Evolutionary conservation across 1,140 invertebrate genomes (phyloP), one percentile per base, ranked within the genome.

Genomic region (Ostrea denselamellosa): DNA sequence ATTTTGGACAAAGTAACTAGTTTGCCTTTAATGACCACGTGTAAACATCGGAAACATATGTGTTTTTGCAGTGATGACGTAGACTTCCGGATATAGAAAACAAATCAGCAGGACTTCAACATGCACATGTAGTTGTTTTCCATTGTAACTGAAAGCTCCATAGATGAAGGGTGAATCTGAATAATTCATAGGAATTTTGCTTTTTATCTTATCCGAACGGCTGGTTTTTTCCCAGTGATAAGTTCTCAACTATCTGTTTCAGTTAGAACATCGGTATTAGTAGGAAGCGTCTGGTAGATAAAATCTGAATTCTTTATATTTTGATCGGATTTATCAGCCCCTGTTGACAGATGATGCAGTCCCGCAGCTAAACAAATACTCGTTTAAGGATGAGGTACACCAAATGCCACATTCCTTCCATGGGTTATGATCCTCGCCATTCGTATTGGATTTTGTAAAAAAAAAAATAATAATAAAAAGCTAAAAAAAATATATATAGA

Each of bases 331-430:
- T 77, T 77, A 77, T 77, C 68, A 77, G 68, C 9, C 68, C 34
- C 25, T 34, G 68, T 77, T 77, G 68, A 77, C 68, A 77, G 22
- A 77, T 77, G 68, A 77, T 77, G 68, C 68, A 25, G 68, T 77
- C 68, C 68, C 68, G 68, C 68, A 44, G 68, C 68, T 77, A 77
- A 77, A 77, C 68, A 77, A 77, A 77, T 77, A 77, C 28, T 77
- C 68, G 28, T 34, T 77, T 77, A 10, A 77, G 68, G 25, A 77
- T 77, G 68, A 77, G 68, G 68, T 77, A 77, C 68, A 77, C 22
- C 68, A 77, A 77, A 77, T 77, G 68, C 68, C 68, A 77, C 68
- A 77, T 77, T 77, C 68, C 68, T 77, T 25, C 68, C 22, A 28
- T 28, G 68, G 68, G 28, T 77, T 77, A 34, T 28, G 68, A 77